Conservation (phyloP, 2,888 invertebrate genomes). For the Apoderus coryli region DNA sequence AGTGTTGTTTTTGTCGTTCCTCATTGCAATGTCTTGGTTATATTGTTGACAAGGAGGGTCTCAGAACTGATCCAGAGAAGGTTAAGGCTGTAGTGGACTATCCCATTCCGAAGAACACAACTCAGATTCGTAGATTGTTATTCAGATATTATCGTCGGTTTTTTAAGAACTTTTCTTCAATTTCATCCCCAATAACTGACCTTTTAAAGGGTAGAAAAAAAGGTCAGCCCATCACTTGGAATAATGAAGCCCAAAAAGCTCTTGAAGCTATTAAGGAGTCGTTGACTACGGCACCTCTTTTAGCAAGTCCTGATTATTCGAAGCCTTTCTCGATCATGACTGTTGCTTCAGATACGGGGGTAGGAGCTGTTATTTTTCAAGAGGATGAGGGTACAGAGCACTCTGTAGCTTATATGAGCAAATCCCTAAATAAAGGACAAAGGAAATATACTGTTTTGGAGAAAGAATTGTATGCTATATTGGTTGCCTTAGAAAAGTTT, state of each 20-base stretch:
- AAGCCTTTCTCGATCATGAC: slow-evolving; percentile 15
- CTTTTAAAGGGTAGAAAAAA: slow-evolving; percentile 14
- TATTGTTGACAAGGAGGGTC: slow-evolving; percentile 7
- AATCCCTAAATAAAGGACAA: slow-evolving; percentile 8
- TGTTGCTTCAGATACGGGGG: slow-evolving; percentile 20
- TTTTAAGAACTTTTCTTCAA: slow-evolving; percentile 11
- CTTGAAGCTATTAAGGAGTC: slow-evolving; percentile 13
- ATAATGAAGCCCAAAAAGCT: slow-evolving; percentile 10
- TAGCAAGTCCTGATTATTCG: slow-evolving; percentile 17
- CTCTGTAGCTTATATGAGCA: slow-evolving; percentile 12
- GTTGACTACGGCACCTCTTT: slow-evolving; percentile 15
- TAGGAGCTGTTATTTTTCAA: slow-evolving; percentile 20
- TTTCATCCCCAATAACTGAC: slow-evolving; percentile 11
- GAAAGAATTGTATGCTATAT: slow-evolving; percentile 6
- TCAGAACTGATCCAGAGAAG: slow-evolving; percentile 4
- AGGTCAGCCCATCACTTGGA: slow-evolving; percentile 13
- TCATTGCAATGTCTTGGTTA: slow-evolving; percentile 8
- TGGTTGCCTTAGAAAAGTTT: slow-evolving; percentile 8
- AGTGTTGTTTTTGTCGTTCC: slow-evolving; percentile 10
- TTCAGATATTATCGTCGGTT: slow-evolving; percentile 12
- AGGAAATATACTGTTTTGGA: slow-evolving; percentile 9
- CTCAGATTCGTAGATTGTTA: slow-evolving; percentile 11
- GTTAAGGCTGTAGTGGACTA: slow-evolving; percentile 5
- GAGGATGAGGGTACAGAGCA: slow-evolving; percentile 13
- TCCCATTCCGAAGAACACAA: slow-evolving; percentile 10